phyloP scores from a whole-genome alignment of 2,797 vertebrate species.

The Nannoperca obscura region DNA sequence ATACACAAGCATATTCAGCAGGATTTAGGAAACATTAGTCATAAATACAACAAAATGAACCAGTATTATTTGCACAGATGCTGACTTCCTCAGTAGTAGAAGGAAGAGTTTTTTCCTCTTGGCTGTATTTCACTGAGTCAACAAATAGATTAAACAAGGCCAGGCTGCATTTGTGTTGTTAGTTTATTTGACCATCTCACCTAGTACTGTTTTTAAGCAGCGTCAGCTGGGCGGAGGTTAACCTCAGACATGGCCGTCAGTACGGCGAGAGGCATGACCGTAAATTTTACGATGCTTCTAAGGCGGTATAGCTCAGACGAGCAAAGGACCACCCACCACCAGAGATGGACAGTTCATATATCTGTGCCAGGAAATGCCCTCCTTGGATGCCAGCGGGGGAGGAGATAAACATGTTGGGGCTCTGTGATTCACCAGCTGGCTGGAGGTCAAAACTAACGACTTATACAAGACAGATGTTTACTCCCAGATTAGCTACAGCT shows the following conservation, averaged over 20 bases:
- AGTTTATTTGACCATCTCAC: constrained; percentile 75
- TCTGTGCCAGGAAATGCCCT: constrained; percentile 81
- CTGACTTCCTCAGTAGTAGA: constrained; percentile 55
- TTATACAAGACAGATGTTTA: constrained; percentile 81
- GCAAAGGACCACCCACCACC: constrained; percentile 80
- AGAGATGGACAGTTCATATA: constrained; percentile 62
- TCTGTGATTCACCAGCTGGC: constrained; percentile 73
- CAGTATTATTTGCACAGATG: constrained; percentile 72
- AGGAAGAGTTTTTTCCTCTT: constrained; percentile 67
- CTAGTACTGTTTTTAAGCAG: constrained; percentile 52
- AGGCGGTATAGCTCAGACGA: constrained; percentile 48
- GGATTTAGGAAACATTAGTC: constrained; percentile 54
- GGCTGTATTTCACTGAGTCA: constrained; percentile 66
- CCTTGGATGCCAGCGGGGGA: constrained; percentile 70
- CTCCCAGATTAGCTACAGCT: constrained; percentile 70
- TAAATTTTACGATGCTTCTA: constrained; percentile 73
- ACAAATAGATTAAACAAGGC: constrained; percentile 66
- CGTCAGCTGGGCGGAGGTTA: constrained; percentile 60
- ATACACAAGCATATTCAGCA: constrained; percentile 37
- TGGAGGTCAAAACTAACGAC: constrained; percentile 64
- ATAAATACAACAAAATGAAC: constrained; percentile 51
- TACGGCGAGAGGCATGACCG: constrained; percentile 63
- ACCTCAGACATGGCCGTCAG: constrained; percentile 70
- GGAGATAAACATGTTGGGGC: constrained; percentile 77
- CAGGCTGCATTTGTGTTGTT: constrained; percentile 45